Conservation (phyloP, 2,888 invertebrate species). For the Epinotia nisella region DNA sequence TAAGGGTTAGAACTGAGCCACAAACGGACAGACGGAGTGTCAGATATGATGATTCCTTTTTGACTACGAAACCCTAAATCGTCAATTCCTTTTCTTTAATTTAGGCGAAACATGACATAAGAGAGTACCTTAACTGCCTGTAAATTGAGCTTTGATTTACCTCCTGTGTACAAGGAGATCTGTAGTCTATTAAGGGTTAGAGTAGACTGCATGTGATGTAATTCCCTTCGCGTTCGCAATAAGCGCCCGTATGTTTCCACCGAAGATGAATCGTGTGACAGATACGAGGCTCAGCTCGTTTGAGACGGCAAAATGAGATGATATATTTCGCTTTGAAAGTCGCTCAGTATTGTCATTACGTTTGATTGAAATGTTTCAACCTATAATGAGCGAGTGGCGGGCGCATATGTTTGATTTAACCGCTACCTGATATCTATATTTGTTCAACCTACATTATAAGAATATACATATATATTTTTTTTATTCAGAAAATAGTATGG, state of each 20-base stretch:
- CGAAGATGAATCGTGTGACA: slow-evolving; percentile 56
- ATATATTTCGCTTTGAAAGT: slow-evolving; percentile 60
- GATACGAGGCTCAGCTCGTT: slow-evolving; percentile 47
- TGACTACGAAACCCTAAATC: no score
- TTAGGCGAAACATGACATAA: no score
- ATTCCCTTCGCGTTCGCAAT: slow-evolving; percentile 42
- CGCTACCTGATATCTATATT: not conserved
- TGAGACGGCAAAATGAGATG: slow-evolving; percentile 50
- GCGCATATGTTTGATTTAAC: slow-evolving; percentile 33
- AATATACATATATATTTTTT: no score
- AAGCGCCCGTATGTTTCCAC: slow-evolving; percentile 50
- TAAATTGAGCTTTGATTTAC: not conserved
- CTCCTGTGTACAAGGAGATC: not conserved
- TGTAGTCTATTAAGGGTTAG: not conserved
- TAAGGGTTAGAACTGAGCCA: no score
- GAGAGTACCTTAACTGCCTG: not conserved
- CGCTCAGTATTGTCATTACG: slow-evolving; percentile 60
- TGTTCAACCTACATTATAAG: no score
- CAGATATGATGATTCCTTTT: no score
- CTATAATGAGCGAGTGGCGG: slow-evolving; percentile 39
- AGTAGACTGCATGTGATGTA: no score
- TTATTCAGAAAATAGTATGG: no score
- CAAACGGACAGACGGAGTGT: no score
- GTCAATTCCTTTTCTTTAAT: no score
- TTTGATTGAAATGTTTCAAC: slow-evolving; percentile 60